These are phyloP conservation scores for Pterophyllum scalare DNA, from an alignment of 2,113 vertebrate species.

Conservation along the genomic window DNA sequence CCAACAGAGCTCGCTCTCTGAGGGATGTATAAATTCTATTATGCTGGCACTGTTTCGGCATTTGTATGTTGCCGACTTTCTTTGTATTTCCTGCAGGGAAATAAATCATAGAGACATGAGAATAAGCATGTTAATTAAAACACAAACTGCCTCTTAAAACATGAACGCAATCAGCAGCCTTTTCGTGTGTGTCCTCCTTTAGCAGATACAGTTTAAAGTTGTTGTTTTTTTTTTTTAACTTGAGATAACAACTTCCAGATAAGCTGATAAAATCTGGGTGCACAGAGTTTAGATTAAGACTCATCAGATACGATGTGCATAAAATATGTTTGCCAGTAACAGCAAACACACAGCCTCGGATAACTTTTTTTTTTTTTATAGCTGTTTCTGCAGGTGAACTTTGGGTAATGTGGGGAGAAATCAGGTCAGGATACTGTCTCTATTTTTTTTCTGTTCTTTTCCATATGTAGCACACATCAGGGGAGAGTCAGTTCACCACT, in stretches of 20 bases:
- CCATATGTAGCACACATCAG: background rate
- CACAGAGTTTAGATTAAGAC: background rate
- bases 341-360: too few species aligned
- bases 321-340: too few species aligned
- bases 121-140: background rate
- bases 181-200: background rate
- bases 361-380: too few species aligned
- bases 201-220: background rate
- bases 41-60: conserved; percentile 2
- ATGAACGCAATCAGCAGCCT: background rate
- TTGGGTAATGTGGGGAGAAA: background rate
- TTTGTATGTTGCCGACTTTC: background rate
- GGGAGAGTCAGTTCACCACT: background rate
- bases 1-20: conserved; percentile 19
- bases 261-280: background rate
- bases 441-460: background rate
- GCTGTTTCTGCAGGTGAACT: background rate
- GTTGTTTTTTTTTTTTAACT: too few species aligned
- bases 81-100: conserved; percentile 1
- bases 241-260: background rate
- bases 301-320: too few species aligned
- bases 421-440: background rate
- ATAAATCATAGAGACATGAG: background rate
- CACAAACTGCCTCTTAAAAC: background rate
- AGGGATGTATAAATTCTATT: conserved; percentile 22